These are phyloP conservation scores for Drosophila sechellia DNA, from an alignment of 1,140 invertebrate genomes.

Conservation along the genomic window DNA sequence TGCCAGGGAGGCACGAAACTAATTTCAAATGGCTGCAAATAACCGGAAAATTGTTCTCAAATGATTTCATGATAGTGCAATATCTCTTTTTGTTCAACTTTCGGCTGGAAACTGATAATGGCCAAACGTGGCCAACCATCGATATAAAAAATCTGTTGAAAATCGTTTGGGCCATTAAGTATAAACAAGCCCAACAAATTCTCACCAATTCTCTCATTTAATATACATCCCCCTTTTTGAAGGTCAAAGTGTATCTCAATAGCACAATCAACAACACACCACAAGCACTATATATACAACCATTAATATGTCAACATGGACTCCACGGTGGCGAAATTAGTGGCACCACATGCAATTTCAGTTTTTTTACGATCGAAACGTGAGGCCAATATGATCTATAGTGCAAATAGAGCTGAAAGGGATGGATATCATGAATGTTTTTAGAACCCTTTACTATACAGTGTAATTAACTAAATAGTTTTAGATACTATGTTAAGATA, in stretches of 20 bases:
- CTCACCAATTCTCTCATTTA: slow-evolving; percentile 21
- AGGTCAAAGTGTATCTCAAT: slow-evolving; percentile 15
- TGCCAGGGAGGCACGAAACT: slow-evolving; percentile 6
- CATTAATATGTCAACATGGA: slow-evolving; percentile 26
- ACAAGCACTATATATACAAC: slow-evolving; percentile 7
- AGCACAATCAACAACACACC: slow-evolving; percentile 1
- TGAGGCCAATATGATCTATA: slow-evolving; percentile 29
- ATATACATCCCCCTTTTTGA: slow-evolving; percentile 16
- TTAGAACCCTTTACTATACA: not conserved
- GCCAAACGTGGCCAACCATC: too few species aligned
- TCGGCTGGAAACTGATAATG: not conserved
- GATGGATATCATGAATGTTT: not conserved
- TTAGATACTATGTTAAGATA: too few species aligned
- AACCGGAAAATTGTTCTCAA: slow-evolving; percentile 29
- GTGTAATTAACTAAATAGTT: too few species aligned
- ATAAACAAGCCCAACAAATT: not conserved
- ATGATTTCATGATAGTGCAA: slow-evolving; percentile 1
- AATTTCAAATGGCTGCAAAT: slow-evolving; percentile 33
- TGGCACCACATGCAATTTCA: slow-evolving; percentile 45
- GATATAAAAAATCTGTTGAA: not conserved
- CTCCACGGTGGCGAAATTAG: slow-evolving; percentile 43
- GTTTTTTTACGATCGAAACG: slow-evolving; percentile 51
- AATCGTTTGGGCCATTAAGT: not conserved
- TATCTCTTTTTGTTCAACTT: not conserved
- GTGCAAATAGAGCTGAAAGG: not conserved